Base-by-base conservation (phyloP, 2,888 invertebrate species). In the Tinea pellionella region DNA sequence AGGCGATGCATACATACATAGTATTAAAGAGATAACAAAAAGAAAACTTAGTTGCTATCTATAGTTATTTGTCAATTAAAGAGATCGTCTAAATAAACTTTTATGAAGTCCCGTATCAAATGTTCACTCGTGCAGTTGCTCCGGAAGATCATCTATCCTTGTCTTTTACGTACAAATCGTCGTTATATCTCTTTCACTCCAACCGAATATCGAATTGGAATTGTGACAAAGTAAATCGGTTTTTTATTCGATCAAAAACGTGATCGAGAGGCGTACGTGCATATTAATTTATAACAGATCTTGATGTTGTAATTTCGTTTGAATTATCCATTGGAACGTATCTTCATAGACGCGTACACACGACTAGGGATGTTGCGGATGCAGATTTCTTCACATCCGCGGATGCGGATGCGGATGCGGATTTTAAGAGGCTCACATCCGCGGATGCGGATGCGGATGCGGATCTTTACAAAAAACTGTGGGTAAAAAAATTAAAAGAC, bases 191-290 rank as follows among this genome's bases (percentile, higher is more conserved):
- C 19, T 57, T 16, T 32, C 32, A 15, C 2, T 15, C 59, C 47
- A 43, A 43, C 59, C 59, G 47, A 59, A 59, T 29, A 47, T 9
- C 19, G 59, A 24, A 15, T 15, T 24, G 59, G 59, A 47, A 8
- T 57, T 29, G 59, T 59, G 43, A 59, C 59, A 59, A 59, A 59
- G 42, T 47, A 43, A 59, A 59, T 32, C 47, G n/a, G 41, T 43
- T 59, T 59, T 47, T 59, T 59, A 43, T 19, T 43, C 30, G 24
- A 15, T 59, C 41, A 42, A 59, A 59, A 68, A 60, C 65, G 43
- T 59, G 60, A 43, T 60, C 55, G 55, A 57, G 30, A 63, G 32
- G 68, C 66, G 77, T 77, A 78, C 78, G 78, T 79, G 78, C 78
- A 77, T 79, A 67, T 63, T 75, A 67, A 78, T 47, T 59, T 32